Evolutionary conservation across 2,113 vertebrate genomes (phyloP).

Genomic region (Lathamus discolor): DNA sequence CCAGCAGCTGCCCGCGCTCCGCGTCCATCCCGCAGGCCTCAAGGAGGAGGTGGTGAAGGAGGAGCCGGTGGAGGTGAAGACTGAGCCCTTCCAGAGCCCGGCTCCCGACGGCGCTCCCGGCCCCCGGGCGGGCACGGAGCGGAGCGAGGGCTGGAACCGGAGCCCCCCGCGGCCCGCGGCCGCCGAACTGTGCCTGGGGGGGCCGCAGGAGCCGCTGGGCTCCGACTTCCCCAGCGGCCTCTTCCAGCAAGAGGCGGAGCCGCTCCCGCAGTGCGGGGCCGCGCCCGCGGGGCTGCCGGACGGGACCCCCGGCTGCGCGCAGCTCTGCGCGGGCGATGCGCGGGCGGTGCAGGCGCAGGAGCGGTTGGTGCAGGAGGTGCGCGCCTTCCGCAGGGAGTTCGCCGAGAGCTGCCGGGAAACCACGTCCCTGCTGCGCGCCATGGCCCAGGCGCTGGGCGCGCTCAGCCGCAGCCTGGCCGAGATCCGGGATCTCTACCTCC

Average conservation of each 20-base stretch:
- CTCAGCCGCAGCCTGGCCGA: constrained; percentile 23
- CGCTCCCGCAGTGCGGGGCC: background rate
- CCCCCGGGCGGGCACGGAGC: background rate
- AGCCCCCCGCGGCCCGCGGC: background rate
- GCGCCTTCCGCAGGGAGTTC: constrained; percentile 35
- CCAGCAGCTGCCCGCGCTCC: background rate
- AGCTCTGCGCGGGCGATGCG: background rate
- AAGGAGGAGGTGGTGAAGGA: constrained; percentile 51
- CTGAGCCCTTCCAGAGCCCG: background rate
- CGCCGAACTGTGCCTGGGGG: background rate
- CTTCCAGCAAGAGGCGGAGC: constrained; percentile 15
- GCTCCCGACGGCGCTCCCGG: background rate
- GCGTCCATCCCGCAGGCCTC: background rate
- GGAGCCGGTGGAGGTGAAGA: constrained; percentile 47
- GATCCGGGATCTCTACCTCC: constrained; percentile 56
- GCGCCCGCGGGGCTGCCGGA: background rate
- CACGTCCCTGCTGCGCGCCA: background rate
- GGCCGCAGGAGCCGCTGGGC: constrained; percentile 8
- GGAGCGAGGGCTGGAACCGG: constrained; percentile 1
- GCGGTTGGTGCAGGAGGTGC: constrained; percentile 49
- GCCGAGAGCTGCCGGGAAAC: constrained; percentile 39
- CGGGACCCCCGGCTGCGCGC: background rate
- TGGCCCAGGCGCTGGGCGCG: constrained; percentile 15
- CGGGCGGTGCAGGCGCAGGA: background rate
- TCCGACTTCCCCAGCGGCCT: background rate